Evolutionary conservation across 2,113 vertebrate species (phyloP).

Genomic region (Sceloporus undulatus): DNA sequence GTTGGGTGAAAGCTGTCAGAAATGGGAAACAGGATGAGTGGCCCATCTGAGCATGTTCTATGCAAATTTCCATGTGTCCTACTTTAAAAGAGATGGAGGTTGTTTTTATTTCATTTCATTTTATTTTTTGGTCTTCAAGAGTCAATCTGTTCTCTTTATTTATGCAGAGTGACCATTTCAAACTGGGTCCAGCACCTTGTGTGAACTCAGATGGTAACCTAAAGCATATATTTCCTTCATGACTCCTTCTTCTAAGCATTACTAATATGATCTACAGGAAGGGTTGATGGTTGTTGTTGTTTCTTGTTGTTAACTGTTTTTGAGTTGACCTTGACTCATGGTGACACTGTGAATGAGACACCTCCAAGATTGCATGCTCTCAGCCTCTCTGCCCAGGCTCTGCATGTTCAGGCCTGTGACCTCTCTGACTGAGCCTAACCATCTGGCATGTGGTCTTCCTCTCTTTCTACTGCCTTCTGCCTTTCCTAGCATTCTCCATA

Average conservation of each 20-base stretch:
- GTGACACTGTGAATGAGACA: too few species aligned
- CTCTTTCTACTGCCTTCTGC: background rate
- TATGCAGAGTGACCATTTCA: background rate
- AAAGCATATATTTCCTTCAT: background rate
- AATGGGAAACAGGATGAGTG: background rate
- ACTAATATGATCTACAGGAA: background rate
- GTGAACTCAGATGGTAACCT: background rate
- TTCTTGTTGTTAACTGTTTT: too few species aligned
- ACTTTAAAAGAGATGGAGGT: background rate
- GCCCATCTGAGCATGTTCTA: background rate
- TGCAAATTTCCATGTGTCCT: background rate
- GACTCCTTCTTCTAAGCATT: too few species aligned
- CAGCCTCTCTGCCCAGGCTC: too few species aligned
- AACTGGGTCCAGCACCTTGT: background rate
- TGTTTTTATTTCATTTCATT: too few species aligned
- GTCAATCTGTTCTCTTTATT: background rate
- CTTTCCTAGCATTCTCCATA: too few species aligned
- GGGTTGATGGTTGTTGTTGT: too few species aligned
- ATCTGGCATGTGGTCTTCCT: background rate
- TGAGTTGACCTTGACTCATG: too few species aligned
- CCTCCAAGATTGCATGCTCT: too few species aligned
- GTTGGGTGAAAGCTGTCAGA: constrained; percentile 13
- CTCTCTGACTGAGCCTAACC: too few species aligned
- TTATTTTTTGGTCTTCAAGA: background rate
- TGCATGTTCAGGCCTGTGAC: too few species aligned